Conservation (phyloP, 2,888 invertebrate species). For the Rhagonycha fulva region DNA sequence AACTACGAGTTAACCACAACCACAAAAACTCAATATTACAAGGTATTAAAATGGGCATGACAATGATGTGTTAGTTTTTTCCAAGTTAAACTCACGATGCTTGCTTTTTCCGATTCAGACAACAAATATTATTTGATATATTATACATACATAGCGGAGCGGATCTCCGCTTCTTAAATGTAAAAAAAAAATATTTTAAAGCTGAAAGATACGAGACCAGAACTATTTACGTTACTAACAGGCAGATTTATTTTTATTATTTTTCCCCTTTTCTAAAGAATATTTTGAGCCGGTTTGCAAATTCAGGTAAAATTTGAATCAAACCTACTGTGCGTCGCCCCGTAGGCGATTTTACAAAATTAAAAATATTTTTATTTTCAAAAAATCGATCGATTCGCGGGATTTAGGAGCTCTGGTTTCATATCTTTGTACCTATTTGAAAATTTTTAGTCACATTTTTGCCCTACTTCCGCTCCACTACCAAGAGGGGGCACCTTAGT, state of each 20-base stretch:
- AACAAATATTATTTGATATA: background rate
- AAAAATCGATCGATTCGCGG: too few species aligned
- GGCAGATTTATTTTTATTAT: too few species aligned
- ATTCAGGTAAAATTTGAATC: too few species aligned
- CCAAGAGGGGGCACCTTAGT: background rate
- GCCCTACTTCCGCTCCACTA: too few species aligned
- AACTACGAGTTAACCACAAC: background rate
- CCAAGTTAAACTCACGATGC: background rate
- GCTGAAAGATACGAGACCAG: background rate
- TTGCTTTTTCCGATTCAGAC: background rate
- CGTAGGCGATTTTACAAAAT: too few species aligned
- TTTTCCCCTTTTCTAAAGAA: too few species aligned
- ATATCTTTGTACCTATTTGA: background rate
- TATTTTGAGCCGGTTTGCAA: too few species aligned
- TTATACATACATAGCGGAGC: background rate
- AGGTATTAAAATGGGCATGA: constrained; percentile 53
- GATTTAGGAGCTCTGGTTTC: background rate
- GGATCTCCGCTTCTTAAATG: too few species aligned
- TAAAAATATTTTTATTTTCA: too few species aligned
- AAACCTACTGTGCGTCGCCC: too few species aligned
- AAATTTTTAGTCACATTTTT: background rate
- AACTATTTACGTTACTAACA: too few species aligned
- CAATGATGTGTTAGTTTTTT: constrained; percentile 32
- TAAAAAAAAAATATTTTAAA: background rate
- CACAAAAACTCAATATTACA: constrained; percentile 3